These are phyloP conservation scores for Cacatua alba DNA, from an alignment of 2,113 vertebrate species.

Conservation along the genomic window DNA sequence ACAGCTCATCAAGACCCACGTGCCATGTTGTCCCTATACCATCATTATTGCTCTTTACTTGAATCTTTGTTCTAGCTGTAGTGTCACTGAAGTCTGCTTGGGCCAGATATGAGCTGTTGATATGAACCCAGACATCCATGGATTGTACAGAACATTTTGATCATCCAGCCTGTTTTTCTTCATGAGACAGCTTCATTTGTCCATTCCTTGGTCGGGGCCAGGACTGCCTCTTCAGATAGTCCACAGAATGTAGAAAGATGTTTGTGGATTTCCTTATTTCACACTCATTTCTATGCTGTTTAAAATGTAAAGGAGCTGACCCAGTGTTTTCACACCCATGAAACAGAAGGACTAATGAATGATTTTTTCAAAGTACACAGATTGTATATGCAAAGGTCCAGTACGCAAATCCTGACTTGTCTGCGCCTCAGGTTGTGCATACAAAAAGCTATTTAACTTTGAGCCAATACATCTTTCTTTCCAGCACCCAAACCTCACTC, in stretches of 20 bases:
- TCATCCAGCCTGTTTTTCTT: background rate
- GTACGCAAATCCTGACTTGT: constrained; percentile 63
- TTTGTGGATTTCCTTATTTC: constrained; percentile 53
- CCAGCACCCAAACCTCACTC: constrained; percentile 58
- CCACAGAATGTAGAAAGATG: background rate
- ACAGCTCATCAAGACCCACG: background rate
- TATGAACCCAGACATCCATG: background rate
- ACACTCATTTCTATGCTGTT: constrained; percentile 13
- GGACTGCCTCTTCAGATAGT: background rate
- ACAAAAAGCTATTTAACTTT: constrained; percentile 67
- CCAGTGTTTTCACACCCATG: constrained; percentile 45
- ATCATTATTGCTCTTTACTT: background rate
- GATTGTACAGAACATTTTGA: background rate
- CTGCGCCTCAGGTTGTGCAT: constrained; percentile 63
- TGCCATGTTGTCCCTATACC: background rate
- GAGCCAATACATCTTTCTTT: constrained; percentile 60
- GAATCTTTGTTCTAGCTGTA: background rate
- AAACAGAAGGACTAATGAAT: constrained; percentile 32
- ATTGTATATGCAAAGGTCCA: constrained; percentile 66
- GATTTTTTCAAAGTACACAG: background rate
- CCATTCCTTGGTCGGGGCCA: background rate
- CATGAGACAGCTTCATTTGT: background rate
- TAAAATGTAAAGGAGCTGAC: constrained; percentile 55
- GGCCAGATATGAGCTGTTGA: background rate
- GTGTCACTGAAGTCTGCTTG: background rate